Evolutionary conservation across 2,113 vertebrate species (phyloP).

Genomic region (Cranoglanis bouderius): DNA sequence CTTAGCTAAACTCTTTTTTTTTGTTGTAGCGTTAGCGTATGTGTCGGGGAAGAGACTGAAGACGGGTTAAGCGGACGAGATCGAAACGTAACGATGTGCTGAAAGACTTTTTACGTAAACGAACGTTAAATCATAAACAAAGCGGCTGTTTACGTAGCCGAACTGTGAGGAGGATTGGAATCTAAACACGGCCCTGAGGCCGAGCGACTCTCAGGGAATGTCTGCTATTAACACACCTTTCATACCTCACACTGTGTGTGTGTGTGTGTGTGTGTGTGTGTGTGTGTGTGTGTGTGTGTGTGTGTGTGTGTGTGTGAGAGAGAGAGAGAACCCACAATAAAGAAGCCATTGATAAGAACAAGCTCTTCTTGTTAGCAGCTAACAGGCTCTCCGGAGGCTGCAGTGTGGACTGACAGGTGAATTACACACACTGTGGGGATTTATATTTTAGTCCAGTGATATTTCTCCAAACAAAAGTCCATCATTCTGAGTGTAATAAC

Average conservation of each 20-base stretch:
- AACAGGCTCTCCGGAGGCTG: constrained; percentile 59
- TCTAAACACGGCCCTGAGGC: background rate
- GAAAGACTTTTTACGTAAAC: background rate
- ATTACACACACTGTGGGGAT: background rate
- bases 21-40: background rate
- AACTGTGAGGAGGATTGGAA: background rate
- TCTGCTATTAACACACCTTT: constrained; percentile 50
- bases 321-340: constrained; percentile 66
- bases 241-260: constrained; percentile 41
- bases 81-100: background rate
- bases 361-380: constrained; percentile 75
- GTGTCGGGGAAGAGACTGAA: background rate
- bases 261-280: constrained; percentile 54
- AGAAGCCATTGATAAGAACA: constrained; percentile 76
- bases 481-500: constrained; percentile 2
- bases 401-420: constrained; percentile 8
- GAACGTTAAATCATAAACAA: background rate
- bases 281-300: constrained; percentile 42
- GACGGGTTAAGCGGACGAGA: background rate
- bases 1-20: background rate
- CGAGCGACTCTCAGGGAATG: background rate
- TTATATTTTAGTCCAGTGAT: background rate
- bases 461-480: background rate
- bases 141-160: background rate
- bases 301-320: constrained; percentile 48